A percentile compares a stretch with the other conserved stretches of the same genome.
phyloP scores from a whole-genome alignment of 2,888 invertebrate species.

The Apoda limacodes region DNA sequence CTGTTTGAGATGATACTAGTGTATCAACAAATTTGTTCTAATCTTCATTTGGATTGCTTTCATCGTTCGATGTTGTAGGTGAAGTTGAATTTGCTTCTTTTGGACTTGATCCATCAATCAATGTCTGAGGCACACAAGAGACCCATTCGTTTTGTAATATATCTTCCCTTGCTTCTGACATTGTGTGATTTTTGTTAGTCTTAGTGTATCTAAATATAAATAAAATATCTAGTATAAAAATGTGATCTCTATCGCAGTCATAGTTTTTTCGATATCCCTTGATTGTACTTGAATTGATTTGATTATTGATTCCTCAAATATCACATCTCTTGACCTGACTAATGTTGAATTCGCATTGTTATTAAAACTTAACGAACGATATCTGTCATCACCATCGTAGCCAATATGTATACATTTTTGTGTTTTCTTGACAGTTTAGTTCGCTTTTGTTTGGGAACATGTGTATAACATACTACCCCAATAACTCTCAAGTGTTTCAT shows the following conservation, averaged over 20 bases:
- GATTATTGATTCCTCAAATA: constrained; percentile 8
- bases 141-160: background rate
- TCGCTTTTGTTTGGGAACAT: constrained; percentile 14
- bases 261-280: no score
- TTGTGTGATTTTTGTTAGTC: background rate
- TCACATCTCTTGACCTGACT: constrained; percentile 12
- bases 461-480: constrained; percentile 2
- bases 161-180: background rate
- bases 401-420: constrained; percentile 8
- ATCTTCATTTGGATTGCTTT: no score
- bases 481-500: constrained; percentile 11
- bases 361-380: constrained; percentile 4
- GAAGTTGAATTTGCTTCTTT: no score
- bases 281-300: background rate
- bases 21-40: background rate
- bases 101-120: no score
- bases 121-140: background rate
- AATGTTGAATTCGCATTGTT: constrained; percentile 3
- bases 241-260: no score
- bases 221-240: no score
- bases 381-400: constrained; percentile 11
- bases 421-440: constrained; percentile 10
- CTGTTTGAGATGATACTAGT: background rate
- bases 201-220: background rate
- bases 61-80: no score